Evolutionary conservation across 1,140 invertebrate genomes (phyloP).

Genomic region (Zaprionus africanus): DNA sequence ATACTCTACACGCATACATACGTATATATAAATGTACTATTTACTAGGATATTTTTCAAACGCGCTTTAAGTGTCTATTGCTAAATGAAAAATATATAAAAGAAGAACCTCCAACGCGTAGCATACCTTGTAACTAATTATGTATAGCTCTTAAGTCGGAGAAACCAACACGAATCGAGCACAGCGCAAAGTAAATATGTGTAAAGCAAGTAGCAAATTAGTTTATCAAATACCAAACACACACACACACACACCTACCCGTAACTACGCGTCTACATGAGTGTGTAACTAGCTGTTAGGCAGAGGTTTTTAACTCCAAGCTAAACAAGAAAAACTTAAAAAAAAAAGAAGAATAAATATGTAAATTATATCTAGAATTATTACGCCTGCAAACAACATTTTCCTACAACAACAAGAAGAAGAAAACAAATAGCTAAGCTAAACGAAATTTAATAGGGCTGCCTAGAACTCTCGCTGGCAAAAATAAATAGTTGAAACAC

Average conservation of each 20-base stretch:
- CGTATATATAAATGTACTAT: conserved; percentile 33
- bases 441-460: conserved; percentile 39
- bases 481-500: conserved; percentile 54
- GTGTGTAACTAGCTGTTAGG: conserved; percentile 60
- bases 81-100: conserved; percentile 38
- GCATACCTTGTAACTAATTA: conserved; percentile 68
- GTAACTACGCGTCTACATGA: conserved; percentile 53
- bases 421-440: conserved; percentile 48
- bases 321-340: not conserved
- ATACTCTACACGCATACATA: not conserved
- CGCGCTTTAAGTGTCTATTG: conserved; percentile 76
- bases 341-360: conserved; percentile 45
- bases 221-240: conserved; percentile 35
- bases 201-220: conserved; percentile 75
- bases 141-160: conserved; percentile 56
- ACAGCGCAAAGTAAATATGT: conserved; percentile 74
- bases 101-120: conserved; percentile 51
- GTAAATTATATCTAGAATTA: conserved; percentile 57
- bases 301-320: conserved; percentile 65
- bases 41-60: conserved; percentile 57
- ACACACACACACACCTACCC: conserved; percentile 25
- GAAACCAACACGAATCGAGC: conserved; percentile 12
- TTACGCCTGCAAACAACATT: conserved; percentile 70
- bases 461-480: conserved; percentile 29
- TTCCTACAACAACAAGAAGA: conserved; percentile 56